These are phyloP conservation scores for Nemurella pictetii DNA, from an alignment of 2,888 invertebrate genomes.

Conservation along the genomic window DNA sequence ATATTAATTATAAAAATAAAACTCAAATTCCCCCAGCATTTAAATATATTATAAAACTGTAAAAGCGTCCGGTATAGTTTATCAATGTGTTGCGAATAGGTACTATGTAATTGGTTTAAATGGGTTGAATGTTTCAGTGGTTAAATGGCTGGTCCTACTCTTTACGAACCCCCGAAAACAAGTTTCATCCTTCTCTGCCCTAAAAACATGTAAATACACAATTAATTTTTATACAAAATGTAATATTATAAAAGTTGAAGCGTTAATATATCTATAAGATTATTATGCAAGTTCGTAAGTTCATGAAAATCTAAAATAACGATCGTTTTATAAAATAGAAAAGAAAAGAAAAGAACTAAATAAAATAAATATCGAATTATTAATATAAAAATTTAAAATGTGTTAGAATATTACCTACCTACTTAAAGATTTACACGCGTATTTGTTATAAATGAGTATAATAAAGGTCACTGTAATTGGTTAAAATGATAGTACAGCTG, in stretches of 20 bases:
- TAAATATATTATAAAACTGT: not conserved
- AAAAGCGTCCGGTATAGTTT: conserved; percentile 7
- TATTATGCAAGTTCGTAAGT: not conserved
- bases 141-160: conserved; percentile 10
- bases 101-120: conserved; percentile 3
- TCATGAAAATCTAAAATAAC: not conserved
- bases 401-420: conserved; percentile 2
- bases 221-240: conserved; percentile 27
- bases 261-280: conserved; percentile 22
- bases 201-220: conserved; percentile 16
- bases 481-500: not conserved
- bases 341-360: not conserved
- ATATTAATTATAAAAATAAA: not conserved
- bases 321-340: not conserved
- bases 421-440: not conserved
- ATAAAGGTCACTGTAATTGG: not conserved
- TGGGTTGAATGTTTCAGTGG: not conserved
- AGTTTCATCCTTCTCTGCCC: not conserved
- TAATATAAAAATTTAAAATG: not conserved
- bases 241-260: not conserved
- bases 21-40: not conserved
- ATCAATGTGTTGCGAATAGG: conserved; percentile 19
- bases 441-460: not conserved
- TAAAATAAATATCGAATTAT: conserved; percentile 2
- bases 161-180: not conserved